Evolutionary conservation across 2,113 vertebrate species (phyloP).

Genomic region (Pterophyllum scalare): DNA sequence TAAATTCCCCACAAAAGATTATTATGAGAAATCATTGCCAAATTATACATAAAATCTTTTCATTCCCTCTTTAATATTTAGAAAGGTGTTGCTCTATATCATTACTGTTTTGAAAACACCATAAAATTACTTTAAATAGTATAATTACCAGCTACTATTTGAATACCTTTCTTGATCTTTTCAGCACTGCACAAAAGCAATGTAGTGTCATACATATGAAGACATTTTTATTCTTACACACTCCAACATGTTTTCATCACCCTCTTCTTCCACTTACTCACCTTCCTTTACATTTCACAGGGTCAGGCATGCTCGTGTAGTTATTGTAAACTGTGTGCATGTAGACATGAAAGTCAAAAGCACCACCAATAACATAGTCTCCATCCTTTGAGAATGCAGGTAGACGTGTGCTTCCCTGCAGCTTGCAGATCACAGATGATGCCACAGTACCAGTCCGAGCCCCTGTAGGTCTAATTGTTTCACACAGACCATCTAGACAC

Average conservation of each 20-base stretch:
- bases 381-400: neutral
- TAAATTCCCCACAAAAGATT: neutral
- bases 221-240: neutral
- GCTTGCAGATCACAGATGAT: neutral
- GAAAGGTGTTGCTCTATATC: fast-evolving
- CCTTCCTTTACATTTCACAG: neutral
- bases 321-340: neutral
- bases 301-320: neutral
- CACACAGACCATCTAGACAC: neutral
- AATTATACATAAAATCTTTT: neutral
- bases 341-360: fast-evolving
- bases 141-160: neutral
- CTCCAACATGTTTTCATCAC: neutral
- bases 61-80: neutral
- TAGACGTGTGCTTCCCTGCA: neutral
- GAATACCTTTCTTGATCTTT: neutral
- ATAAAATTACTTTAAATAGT: fast-evolving
- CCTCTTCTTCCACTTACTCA: fast-evolving
- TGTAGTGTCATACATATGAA: neutral
- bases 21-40: neutral
- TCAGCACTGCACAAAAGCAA: fast-evolving
- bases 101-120: neutral
- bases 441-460: neutral
- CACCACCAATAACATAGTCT: neutral
- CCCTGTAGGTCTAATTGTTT: neutral